phyloP scores from a whole-genome alignment of 64 coral and sea anemone species.

The Cladopsammia gracilis region DNA sequence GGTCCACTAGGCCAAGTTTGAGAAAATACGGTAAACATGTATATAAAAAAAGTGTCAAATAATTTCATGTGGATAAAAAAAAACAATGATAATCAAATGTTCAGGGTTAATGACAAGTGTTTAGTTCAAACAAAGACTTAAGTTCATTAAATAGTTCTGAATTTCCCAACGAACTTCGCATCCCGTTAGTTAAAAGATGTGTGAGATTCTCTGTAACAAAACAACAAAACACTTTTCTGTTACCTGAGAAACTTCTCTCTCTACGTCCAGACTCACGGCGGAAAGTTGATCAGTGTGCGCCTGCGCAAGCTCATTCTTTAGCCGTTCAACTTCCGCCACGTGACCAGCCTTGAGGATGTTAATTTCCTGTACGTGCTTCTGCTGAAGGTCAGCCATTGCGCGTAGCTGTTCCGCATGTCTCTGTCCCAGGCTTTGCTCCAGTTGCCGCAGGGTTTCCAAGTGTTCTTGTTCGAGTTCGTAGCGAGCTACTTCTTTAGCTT shows the following conservation, averaged over 20 bases:
- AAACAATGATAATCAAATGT: too few relatives aligned
- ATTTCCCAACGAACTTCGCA: too few relatives aligned
- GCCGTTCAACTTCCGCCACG: slow-evolving; percentile 32
- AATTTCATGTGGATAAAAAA: too few relatives aligned
- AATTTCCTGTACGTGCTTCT: slow-evolving; percentile 85
- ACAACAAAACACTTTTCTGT: background rate
- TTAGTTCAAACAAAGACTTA: too few relatives aligned
- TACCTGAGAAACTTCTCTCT: slow-evolving; percentile 63
- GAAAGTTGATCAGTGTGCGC: slow-evolving; percentile 57
- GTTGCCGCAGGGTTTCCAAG: slow-evolving; percentile 87
- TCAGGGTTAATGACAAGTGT: too few relatives aligned
- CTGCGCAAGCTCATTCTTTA: slow-evolving; percentile 20
- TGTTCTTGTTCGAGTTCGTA: slow-evolving; percentile 96
- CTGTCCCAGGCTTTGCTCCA: slow-evolving; percentile 77
- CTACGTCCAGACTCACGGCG: slow-evolving; percentile 51
- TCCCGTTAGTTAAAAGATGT: too few relatives aligned
- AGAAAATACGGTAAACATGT: too few relatives aligned
- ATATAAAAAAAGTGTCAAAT: too few relatives aligned
- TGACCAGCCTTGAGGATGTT: slow-evolving; percentile 54
- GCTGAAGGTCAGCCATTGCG: slow-evolving; percentile 77
- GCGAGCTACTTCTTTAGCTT: slow-evolving; percentile 92
- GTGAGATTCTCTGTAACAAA: too few relatives aligned
- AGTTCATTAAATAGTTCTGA: too few relatives aligned
- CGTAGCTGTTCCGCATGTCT: slow-evolving; percentile 87
- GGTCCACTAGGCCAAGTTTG: too few relatives aligned